Base-by-base conservation (phyloP, 2,888 invertebrate genomes). In the Sminthurides aquaticus region DNA sequence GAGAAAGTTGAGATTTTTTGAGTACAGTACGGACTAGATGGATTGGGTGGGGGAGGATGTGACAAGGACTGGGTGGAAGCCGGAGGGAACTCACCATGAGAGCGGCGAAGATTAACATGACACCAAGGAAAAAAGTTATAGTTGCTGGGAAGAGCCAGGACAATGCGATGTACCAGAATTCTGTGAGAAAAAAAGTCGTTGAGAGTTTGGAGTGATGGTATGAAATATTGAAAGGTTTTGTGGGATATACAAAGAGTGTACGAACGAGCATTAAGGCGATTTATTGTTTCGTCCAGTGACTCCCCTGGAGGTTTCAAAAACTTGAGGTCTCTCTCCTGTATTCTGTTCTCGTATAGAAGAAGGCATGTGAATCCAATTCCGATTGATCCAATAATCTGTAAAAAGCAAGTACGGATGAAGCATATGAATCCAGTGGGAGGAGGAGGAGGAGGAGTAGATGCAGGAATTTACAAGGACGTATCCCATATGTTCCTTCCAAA, bases 341-440 rank as follows among this genome's bases (percentile, higher is more conserved):
- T 58, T 3, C 63, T 48, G 34, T 63, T 63, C 49, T 63, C 63
- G 25, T 63, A 58, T 3, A 63, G 54, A 24, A 58, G 49, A 25
- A 63, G 49, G 29, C 63, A 63, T 24, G 63, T 63, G 57, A 63
- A 57, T 34, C 63, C 58, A 52, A 63, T 63, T 20, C 63, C 63
- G 1, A 63, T 49, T 26, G 58, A 29, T 11, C 63, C 58, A 5
- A 63, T 26, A 26, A 63, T 49, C 63, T 63, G 60, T 8, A 61
- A 55, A 20, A 26, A 15, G 8, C 43, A 34, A 34, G 43, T 34
- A 34, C 8, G 15, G 15, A 34, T 5, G 8, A 34, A 15, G 5
- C 8, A 15, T 5, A 52, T 52, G 48, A 43, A 43, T 43, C 48
- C 11, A 15, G 8, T 43, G 48, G 48, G n/a, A n/a, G n/a, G 20